Conservation (phyloP, 2,797 vertebrate genomes). For the Gymnoscopelus microlampas region DNA sequence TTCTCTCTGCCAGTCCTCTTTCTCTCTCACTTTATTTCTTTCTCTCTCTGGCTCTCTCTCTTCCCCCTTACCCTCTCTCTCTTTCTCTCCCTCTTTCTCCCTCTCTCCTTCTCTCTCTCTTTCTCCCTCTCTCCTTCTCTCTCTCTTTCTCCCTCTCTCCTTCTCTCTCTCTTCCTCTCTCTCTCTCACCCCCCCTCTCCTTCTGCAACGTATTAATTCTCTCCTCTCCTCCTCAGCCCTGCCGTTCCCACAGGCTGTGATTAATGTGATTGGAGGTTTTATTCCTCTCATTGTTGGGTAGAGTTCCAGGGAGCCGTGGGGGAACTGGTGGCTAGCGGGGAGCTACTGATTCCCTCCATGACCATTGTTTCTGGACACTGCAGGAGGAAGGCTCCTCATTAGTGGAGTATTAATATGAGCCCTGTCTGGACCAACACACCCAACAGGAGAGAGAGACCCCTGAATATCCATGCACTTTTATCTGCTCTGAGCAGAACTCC, state of each 20-base stretch:
- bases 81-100: too few relatives aligned
- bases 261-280: constrained; percentile 74
- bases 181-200: constrained; percentile 44
- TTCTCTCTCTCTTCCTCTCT: too few relatives aligned
- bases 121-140: too few relatives aligned
- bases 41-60: neutral
- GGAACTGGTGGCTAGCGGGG: constrained; percentile 63
- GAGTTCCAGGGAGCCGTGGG: constrained; percentile 51
- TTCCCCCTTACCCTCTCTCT: too few relatives aligned
- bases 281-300: constrained; percentile 63
- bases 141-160: too few relatives aligned
- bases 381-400: constrained; percentile 65
- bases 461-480: constrained; percentile 72
- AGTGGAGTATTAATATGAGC: constrained; percentile 68
- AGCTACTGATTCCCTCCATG: constrained; percentile 51
- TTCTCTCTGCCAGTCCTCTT: constrained; percentile 28
- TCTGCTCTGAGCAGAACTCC: constrained; percentile 67
- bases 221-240: constrained; percentile 39
- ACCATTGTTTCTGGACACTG: constrained; percentile 67
- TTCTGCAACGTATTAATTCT: constrained; percentile 63
- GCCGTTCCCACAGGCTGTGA: constrained; percentile 71
- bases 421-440: constrained; percentile 61
- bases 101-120: too few relatives aligned
- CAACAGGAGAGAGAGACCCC: constrained; percentile 58
- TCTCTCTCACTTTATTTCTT: neutral